These are phyloP conservation scores for Gadopsis marmoratus DNA, from an alignment of 2,797 vertebrate species.

Conservation along the genomic window DNA sequence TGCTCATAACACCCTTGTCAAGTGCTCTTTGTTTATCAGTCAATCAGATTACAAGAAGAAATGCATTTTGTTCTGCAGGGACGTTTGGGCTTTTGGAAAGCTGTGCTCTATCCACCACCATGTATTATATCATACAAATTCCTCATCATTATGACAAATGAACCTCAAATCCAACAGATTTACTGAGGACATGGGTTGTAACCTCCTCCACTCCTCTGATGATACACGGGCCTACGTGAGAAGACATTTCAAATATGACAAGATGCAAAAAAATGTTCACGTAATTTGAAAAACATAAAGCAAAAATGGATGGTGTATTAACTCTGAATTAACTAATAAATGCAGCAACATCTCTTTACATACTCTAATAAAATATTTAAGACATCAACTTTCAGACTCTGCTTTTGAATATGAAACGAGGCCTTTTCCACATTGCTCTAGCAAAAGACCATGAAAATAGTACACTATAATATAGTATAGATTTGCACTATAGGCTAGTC, in stretches of 20 bases:
- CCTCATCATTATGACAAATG: constrained; percentile 66
- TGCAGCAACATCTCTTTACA: constrained; percentile 50
- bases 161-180: constrained; percentile 65
- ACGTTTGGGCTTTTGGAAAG: constrained; percentile 63
- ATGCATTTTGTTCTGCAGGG: constrained; percentile 72
- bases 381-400: constrained; percentile 39
- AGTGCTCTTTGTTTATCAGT: constrained; percentile 81
- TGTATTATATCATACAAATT: constrained; percentile 62
- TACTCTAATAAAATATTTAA: constrained; percentile 63
- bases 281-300: constrained; percentile 37
- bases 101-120: constrained; percentile 42
- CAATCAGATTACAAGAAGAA: constrained; percentile 82
- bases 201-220: constrained; percentile 56
- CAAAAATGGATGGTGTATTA: constrained; percentile 1
- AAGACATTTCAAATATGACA: constrained; percentile 42
- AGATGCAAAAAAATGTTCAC: constrained; percentile 33
- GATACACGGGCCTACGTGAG: constrained; percentile 29
- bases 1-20: constrained; percentile 75
- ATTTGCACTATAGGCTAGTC: constrained; percentile 49
- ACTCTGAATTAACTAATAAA: constrained; percentile 32
- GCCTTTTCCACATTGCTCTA: constrained; percentile 26
- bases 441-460: constrained; percentile 46
- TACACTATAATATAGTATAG: constrained; percentile 19
- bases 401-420: constrained; percentile 52
- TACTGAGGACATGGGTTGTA: constrained; percentile 44